These are phyloP conservation scores for Microcebus griseorufus DNA, from an alignment of 2,113 vertebrate genomes.

Conservation along the genomic window DNA sequence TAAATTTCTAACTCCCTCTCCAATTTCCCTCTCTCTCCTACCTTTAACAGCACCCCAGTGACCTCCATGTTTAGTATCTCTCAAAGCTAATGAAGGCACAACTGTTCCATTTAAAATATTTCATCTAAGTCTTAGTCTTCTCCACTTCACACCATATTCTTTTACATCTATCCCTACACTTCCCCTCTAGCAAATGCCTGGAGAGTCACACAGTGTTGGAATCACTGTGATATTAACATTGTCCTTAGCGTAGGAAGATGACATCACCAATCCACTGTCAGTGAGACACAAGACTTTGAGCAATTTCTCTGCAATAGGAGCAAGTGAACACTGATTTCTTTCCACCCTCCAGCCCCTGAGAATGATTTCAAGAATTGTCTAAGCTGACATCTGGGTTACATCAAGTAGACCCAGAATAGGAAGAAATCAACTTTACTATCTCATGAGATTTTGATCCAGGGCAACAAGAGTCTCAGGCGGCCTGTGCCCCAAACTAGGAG, in stretches of 20 bases:
- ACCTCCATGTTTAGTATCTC: background rate
- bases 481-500: background rate
- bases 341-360: background rate
- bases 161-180: background rate
- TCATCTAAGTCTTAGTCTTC: background rate
- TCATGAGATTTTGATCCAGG: background rate
- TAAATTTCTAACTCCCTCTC: background rate
- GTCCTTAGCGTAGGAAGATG: background rate
- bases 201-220: conserved; percentile 7
- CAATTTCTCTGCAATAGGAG: background rate
- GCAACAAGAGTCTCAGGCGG: background rate
- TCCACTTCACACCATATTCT: background rate
- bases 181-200: background rate
- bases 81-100: background rate
- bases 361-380: background rate
- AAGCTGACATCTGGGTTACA: background rate
- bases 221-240: conserved; percentile 37
- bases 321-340: background rate
- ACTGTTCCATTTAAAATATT: background rate
- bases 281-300: background rate
- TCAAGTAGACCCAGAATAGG: background rate
- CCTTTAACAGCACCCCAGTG: background rate
- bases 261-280: conserved; percentile 3
- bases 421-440: background rate
- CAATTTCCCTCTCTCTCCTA: background rate